Conservation (phyloP, 2,113 vertebrate genomes). For the Campylomormyrus tamandua region DNA sequence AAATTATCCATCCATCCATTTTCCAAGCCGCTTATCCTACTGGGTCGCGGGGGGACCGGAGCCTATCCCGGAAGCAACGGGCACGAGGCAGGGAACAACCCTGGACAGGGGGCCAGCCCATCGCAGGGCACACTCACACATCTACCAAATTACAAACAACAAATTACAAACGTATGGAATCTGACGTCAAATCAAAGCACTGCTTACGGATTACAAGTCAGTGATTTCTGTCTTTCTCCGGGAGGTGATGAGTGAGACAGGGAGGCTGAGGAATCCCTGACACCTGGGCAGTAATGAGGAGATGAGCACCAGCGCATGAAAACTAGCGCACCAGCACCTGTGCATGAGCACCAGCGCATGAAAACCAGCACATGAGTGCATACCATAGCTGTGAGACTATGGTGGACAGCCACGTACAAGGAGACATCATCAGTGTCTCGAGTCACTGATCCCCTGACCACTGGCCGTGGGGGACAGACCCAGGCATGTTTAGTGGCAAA, state of each 20-base stretch:
- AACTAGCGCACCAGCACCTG: background rate
- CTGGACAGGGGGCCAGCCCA: too few species aligned
- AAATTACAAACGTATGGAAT: background rate
- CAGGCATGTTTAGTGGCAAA: background rate
- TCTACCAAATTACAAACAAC: background rate
- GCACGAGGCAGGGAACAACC: too few species aligned
- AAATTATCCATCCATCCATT: background rate
- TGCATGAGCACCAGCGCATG: background rate
- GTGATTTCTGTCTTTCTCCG: background rate
- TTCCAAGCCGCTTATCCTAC: too few species aligned
- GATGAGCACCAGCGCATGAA: background rate
- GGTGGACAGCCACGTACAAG: background rate
- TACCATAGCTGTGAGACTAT: background rate
- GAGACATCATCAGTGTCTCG: background rate
- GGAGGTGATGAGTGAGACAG: background rate
- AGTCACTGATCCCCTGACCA: background rate
- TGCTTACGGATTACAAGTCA: background rate
- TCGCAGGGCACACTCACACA: too few species aligned
- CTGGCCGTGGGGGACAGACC: background rate
- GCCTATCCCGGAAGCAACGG: too few species aligned
- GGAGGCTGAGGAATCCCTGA: background rate
- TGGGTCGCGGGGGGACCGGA: too few species aligned
- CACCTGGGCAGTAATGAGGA: background rate
- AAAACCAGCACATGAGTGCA: background rate
- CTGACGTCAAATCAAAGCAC: background rate